Conservation (phyloP, 2,113 vertebrate species). For the Corydoras maculifer region DNA sequence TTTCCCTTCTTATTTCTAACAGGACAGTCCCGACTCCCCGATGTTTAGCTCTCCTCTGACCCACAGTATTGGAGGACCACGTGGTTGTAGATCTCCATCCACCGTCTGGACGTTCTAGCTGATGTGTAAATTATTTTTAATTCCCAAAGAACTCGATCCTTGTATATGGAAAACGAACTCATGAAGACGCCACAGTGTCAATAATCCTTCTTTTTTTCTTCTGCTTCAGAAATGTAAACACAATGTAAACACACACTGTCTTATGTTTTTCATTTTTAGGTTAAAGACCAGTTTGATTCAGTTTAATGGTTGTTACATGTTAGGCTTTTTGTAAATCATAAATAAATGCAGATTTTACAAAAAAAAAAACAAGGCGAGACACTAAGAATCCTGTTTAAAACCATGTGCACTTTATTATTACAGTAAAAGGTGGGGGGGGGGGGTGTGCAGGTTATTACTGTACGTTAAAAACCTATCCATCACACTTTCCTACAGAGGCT, state of each 20-base stretch:
- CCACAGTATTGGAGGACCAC: slow-evolving; percentile 33
- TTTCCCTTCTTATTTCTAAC: background rate
- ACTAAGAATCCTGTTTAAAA: background rate
- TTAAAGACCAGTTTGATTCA: slow-evolving; percentile 61
- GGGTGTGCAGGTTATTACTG: background rate
- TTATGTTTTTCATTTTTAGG: slow-evolving; percentile 51
- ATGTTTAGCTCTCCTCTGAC: slow-evolving; percentile 3
- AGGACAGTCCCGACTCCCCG: slow-evolving; percentile 33
- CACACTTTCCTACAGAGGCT: background rate
- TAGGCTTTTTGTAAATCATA: slow-evolving; percentile 76
- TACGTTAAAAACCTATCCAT: no score
- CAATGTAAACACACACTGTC: slow-evolving; percentile 18
- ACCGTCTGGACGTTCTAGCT: slow-evolving; percentile 49
- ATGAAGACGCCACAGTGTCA: slow-evolving; percentile 30
- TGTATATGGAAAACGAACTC: slow-evolving; percentile 37
- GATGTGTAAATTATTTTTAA: slow-evolving; percentile 52
- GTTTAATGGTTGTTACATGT: slow-evolving; percentile 66
- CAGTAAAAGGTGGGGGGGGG: background rate
- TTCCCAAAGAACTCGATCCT: slow-evolving; percentile 40
- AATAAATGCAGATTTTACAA: slow-evolving; percentile 76
- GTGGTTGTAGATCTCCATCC: slow-evolving; percentile 27
- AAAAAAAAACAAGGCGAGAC: slow-evolving; percentile 25
- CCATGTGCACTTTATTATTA: background rate
- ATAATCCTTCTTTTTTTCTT: slow-evolving; percentile 9
- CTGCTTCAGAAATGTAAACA: background rate